Conservation (phyloP, 2,888 invertebrate species). For the Hetaerina titia region DNA sequence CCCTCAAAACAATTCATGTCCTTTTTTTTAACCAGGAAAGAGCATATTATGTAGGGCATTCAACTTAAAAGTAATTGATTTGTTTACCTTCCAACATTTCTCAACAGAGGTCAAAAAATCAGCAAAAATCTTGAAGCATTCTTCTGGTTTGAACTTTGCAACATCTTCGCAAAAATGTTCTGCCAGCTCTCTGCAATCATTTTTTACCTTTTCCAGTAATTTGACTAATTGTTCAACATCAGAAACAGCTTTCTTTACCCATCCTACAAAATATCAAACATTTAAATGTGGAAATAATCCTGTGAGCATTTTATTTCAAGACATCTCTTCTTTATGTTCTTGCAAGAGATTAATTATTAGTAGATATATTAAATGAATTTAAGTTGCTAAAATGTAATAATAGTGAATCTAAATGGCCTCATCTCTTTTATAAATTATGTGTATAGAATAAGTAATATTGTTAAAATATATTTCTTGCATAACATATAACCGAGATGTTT, state of each 20-base stretch:
- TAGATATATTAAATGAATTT: too few relatives aligned
- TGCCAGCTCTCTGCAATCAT: slow-evolving; percentile 74
- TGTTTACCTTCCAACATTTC: slow-evolving; percentile 75
- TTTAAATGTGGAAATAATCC: slow-evolving; percentile 47
- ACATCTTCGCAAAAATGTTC: slow-evolving; percentile 78
- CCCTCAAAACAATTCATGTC: background rate
- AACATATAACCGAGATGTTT: too few relatives aligned
- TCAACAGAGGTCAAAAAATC: slow-evolving; percentile 76
- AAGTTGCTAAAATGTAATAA: too few relatives aligned
- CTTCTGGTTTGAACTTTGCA: slow-evolving; percentile 76
- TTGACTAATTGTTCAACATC: slow-evolving; percentile 74
- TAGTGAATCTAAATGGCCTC: too few relatives aligned
- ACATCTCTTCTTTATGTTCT: too few relatives aligned
- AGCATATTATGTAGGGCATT: background rate
- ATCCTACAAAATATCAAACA: slow-evolving; percentile 70
- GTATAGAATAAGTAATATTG: too few relatives aligned
- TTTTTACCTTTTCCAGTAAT: slow-evolving; percentile 74
- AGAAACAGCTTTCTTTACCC: slow-evolving; percentile 73
- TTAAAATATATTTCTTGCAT: too few relatives aligned
- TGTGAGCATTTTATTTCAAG: too few relatives aligned
- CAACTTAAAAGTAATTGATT: background rate
- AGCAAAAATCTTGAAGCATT: slow-evolving; percentile 76
- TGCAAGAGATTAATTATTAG: too few relatives aligned
- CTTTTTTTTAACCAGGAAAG: background rate
- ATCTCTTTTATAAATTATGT: too few relatives aligned